Evolutionary conservation across 1,140 invertebrate species (phyloP).

Genomic region (Tachypleus tridentatus): DNA sequence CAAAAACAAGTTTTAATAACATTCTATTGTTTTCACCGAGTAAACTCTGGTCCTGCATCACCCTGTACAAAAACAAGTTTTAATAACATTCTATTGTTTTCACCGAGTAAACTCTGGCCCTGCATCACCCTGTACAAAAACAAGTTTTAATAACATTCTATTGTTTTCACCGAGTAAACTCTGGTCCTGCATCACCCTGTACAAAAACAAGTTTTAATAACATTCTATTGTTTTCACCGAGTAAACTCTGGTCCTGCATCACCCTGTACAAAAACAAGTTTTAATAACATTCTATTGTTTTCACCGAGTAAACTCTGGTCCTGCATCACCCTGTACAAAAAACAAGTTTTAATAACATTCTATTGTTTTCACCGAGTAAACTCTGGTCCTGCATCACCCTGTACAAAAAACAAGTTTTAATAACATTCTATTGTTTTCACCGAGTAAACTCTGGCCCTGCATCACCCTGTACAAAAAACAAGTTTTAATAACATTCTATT

Average conservation of each 20-base stretch:
- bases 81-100: no score
- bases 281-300: no score
- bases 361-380: no score
- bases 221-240: no score
- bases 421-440: no score
- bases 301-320: background rate
- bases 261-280: constrained; percentile 2
- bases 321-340: constrained; percentile 8
- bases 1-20: background rate
- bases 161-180: no score
- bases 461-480: constrained; percentile 6
- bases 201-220: background rate
- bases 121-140: constrained; percentile 8
- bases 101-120: background rate
- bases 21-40: no score
- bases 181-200: constrained; percentile 5
- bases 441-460: background rate
- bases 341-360: background rate
- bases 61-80: constrained; percentile 1
- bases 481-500: no score
- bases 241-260: background rate
- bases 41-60: constrained; percentile 1
- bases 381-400: constrained; percentile 5
- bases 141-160: no score
- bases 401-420: background rate